Conservation (phyloP, 2,888 invertebrate genomes). For the Trisateles emortualis region DNA sequence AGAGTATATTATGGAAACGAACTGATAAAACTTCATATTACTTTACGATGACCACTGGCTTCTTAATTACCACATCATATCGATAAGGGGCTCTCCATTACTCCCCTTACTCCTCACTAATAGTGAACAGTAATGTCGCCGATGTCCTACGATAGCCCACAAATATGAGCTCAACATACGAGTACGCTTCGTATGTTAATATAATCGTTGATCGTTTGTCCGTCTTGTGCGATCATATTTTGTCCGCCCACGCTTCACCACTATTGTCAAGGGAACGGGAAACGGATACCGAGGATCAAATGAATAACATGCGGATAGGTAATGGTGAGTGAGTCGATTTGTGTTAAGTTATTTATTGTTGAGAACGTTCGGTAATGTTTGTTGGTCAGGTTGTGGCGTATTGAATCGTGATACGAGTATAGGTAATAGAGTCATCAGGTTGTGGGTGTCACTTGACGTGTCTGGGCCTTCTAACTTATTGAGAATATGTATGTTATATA, state of each 20-base stretch:
- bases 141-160: conserved; percentile 14
- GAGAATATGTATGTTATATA: not conserved
- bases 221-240: not conserved
- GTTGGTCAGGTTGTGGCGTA: not conserved
- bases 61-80: not conserved
- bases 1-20: too few species aligned
- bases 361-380: not conserved
- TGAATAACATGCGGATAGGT: conserved; percentile 6
- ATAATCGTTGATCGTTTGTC: conserved; percentile 33
- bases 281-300: conserved; percentile 10
- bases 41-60: not conserved
- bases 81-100: not conserved
- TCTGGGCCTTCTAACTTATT: too few species aligned
- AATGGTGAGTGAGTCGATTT: conserved; percentile 2
- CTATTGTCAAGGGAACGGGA: conserved; percentile 8
- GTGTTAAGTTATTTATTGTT: conserved; percentile 1
- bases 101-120: conserved; percentile 1
- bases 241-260: not conserved
- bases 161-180: conserved; percentile 19
- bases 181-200: conserved; percentile 33
- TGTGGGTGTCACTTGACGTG: not conserved
- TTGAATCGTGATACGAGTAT: not conserved
- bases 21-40: too few species aligned
- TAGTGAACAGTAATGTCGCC: conserved; percentile 1
- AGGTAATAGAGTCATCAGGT: not conserved